Base-by-base conservation (phyloP, 2,113 vertebrate species). In the Tachysurus fulvidraco region DNA sequence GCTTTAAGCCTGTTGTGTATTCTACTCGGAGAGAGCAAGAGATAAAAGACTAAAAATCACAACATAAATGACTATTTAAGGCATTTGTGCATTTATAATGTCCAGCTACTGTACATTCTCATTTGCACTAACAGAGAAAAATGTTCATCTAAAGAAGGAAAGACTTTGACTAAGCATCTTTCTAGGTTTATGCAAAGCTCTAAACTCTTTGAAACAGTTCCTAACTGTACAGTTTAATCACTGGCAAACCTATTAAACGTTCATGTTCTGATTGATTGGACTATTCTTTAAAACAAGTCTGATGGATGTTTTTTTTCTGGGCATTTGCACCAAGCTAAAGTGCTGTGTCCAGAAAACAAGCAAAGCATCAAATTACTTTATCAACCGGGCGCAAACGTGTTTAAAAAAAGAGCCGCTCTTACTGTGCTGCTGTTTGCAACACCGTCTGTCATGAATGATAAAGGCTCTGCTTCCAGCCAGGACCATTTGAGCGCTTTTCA, bases 401-500 rank as follows among this genome's bases (percentile, higher is more conserved):
- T 52, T 36, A 62, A 41, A 65, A 57, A 50, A 62, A 41, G 57
- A 57, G 10, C 28, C 11, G 36, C 28, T 30, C 83, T 60, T 76
- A 59, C 59, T 21, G 5, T 5, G 21, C 55, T 74, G 44, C 19
- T 23, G 67, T 85, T 54, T 67, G 30, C 41, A 80, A 73, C 44
- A 55, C 62, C 41, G 14, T 62, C 62, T 83, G 85, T 86, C 81
- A 87, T 41, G 65, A 84, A 71, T 83, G 88, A 86, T 84, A 82
- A 65, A 87, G 80, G 57, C 81, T 77, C 81, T 60, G 62, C 67
- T 81, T 83, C 41, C 60, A 78, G 60, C 87, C 52, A 82, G 62
- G 59, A 86, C 85, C 82, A 81, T 89, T 84, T 81, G 44, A 87
- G 83, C 81, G 55, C 85, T 89, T 87, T 86, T 81, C 64, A 86